Base-by-base conservation (phyloP, 2,113 vertebrate genomes). In the Thermophis baileyi region DNA sequence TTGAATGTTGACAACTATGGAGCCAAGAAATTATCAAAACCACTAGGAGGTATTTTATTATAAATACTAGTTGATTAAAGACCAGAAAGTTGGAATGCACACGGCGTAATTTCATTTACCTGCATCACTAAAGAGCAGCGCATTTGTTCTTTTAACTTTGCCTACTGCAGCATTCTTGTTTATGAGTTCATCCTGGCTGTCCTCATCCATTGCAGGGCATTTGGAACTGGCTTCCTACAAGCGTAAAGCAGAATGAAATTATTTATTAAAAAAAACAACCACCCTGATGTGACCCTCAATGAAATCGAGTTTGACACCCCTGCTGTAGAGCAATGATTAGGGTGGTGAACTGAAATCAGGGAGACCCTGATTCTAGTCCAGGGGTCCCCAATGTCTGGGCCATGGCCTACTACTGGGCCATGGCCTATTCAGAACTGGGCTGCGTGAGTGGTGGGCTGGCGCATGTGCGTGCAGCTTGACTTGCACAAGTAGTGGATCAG, bases 191-290 rank as follows among this genome's bases (percentile, higher is more conserved):
- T 99, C 98, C 95, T 98, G 98, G 96, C 98, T 99, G 97, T 99
- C 98, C 18, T 99, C 99, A 93, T 98, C 99, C 99, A 99, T 99
- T 96, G 94, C 95, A 96, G 96, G 97, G 95, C 98, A 99, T 99
- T 0, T 96, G 97, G 97, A 93, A 95, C 93, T 57, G 0, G 3
- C 90, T 50, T 94, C 90, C 97, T 97, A 96, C 30, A 95, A 94
- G 55, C 93, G 69, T 30, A 1, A n/a, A 8, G 87, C 50, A 69
- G 91, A 91, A 85, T 11, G 53, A 49, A 27, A 0, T 3, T 49
- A 35, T n/a, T 50, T 49, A 16, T 18, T 50, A 9, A 14, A 53
- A 53, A 53, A 53, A 53, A 50, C 11, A 53, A 53, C 12, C 0
- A 4, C 16, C 16, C 49, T 50, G 9, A 50, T 50, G 49, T 50